phyloP scores from a whole-genome alignment of 2,113 vertebrate genomes.

The Rhinichthys klamathensis region DNA sequence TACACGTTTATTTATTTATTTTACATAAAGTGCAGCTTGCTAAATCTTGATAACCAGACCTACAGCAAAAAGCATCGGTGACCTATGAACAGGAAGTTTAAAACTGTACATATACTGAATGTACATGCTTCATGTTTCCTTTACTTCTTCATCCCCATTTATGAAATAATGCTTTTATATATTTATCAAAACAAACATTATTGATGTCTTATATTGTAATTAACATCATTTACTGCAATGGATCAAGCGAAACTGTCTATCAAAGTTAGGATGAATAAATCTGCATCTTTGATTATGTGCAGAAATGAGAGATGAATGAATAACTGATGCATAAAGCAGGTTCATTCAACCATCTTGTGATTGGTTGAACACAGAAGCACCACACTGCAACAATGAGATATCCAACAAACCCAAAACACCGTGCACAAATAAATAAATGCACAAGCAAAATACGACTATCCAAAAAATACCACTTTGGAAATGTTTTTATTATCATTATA shows the following conservation, averaged over 20 bases:
- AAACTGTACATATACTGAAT: background rate
- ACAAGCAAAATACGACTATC: slow-evolving; percentile 56
- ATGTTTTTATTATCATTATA: slow-evolving; percentile 64
- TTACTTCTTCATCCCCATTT: background rate
- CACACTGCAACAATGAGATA: slow-evolving; percentile 47
- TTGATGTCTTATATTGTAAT: background rate
- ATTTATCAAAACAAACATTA: background rate
- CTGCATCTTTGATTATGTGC: background rate
- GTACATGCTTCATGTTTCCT: background rate
- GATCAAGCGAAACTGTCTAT: background rate
- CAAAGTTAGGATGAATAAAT: background rate
- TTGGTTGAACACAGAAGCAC: slow-evolving; percentile 33
- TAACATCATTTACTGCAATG: background rate
- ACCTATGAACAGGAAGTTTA: background rate
- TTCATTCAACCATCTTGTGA: slow-evolving; percentile 38
- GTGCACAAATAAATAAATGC: slow-evolving; percentile 39
- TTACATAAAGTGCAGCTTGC: slow-evolving; percentile 20
- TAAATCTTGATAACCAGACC: background rate
- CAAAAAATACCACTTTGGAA: slow-evolving; percentile 54
- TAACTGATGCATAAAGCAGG: slow-evolving; percentile 41
- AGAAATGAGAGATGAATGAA: slow-evolving; percentile 4
- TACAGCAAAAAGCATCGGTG: background rate
- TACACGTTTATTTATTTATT: background rate
- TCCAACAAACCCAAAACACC: slow-evolving; percentile 49
- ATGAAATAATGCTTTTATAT: background rate